These are phyloP conservation scores for Thinocorus orbignyianus DNA, from an alignment of 2,113 vertebrate genomes.

Conservation along the genomic window DNA sequence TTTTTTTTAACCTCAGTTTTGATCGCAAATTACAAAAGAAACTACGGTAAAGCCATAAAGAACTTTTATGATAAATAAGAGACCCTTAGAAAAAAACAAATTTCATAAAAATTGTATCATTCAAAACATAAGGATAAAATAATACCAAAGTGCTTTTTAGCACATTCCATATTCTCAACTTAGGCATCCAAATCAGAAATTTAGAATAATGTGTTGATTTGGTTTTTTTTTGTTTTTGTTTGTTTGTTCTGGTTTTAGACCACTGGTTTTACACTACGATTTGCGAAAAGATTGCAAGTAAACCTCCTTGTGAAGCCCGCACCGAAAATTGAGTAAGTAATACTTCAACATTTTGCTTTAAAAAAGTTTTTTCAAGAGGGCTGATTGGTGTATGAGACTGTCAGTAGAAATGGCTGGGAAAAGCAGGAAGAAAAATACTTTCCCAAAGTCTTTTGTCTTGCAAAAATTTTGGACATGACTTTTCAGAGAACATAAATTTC, in stretches of 20 bases:
- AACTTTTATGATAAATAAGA: background rate
- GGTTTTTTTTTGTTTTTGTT: background rate
- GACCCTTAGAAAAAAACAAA: background rate
- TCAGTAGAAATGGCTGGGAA: background rate
- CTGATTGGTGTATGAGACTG: background rate
- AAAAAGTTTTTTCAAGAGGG: background rate
- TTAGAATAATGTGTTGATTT: background rate
- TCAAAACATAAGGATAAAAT: background rate
- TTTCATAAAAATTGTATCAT: background rate
- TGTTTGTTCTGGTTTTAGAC: constrained; percentile 68
- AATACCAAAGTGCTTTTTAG: background rate
- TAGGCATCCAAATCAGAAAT: background rate
- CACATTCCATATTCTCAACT: background rate
- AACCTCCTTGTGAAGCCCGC: constrained; percentile 87
- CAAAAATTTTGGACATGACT: background rate
- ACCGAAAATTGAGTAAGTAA: constrained; percentile 80
- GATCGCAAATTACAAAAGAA: background rate
- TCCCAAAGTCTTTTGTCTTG: background rate
- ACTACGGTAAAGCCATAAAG: background rate
- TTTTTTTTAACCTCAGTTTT: background rate
- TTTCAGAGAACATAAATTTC: background rate
- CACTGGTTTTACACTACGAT: constrained; percentile 90
- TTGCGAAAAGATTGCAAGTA: constrained; percentile 91
- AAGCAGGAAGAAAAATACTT: background rate
- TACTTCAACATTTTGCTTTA: background rate